A percentile compares a stretch with the other conserved stretches of the same genome.
phyloP scores from a whole-genome alignment of 2,113 vertebrate species.

The Pangasianodon gigas region DNA sequence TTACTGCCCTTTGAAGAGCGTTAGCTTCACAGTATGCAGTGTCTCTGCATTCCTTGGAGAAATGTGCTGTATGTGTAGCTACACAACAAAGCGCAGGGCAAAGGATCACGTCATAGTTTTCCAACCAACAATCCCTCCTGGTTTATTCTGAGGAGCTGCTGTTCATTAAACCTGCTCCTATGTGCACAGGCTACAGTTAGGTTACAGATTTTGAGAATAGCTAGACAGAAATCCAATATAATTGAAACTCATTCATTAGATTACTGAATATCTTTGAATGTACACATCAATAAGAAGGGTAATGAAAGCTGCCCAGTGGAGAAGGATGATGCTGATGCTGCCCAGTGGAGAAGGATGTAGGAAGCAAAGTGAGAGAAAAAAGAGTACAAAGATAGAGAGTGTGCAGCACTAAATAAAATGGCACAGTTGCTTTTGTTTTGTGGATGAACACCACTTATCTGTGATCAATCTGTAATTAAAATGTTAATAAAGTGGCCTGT shows the following conservation, averaged over 20 bases:
- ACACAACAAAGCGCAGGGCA: slow-evolving; percentile 22
- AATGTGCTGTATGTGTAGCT: slow-evolving; percentile 23
- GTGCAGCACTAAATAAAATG: background rate
- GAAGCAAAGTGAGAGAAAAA: background rate
- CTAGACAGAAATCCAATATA: slow-evolving; percentile 2
- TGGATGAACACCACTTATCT: background rate
- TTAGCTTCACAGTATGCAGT: slow-evolving; percentile 36
- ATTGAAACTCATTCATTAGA: background rate
- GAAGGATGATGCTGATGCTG: no score
- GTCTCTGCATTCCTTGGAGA: slow-evolving; percentile 21
- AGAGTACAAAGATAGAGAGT: background rate
- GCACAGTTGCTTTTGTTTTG: background rate
- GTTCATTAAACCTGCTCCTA: slow-evolving; percentile 2
- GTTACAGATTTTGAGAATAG: background rate
- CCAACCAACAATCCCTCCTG: slow-evolving; percentile 26
- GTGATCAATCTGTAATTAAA: background rate
- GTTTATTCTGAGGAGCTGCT: background rate
- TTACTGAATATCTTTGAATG: background rate
- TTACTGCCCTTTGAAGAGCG: slow-evolving; percentile 26
- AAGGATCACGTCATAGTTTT: slow-evolving; percentile 31
- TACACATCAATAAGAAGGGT: background rate
- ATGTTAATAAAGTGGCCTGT: background rate
- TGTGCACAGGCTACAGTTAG: background rate
- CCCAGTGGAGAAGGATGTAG: background rate
- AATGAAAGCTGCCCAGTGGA: background rate